phyloP scores from a whole-genome alignment of 2,113 vertebrate species.

The Meriones unguiculatus region DNA sequence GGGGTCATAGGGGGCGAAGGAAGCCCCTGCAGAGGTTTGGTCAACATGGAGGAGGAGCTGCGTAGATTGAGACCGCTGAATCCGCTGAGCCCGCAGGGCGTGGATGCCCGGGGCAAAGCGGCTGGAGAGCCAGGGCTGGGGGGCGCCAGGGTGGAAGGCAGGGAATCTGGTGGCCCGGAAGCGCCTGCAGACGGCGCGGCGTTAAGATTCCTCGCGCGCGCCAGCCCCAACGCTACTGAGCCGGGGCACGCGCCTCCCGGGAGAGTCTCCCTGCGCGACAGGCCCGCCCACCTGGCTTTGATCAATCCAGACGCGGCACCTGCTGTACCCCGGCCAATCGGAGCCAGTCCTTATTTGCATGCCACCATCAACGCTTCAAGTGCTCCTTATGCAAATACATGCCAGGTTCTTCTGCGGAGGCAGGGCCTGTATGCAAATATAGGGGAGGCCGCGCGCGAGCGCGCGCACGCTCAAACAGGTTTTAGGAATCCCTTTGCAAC shows the following conservation, averaged over 20 bases:
- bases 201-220: slow-evolving; percentile 56
- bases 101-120: slow-evolving; percentile 73
- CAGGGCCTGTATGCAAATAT: slow-evolving; percentile 72
- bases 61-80: slow-evolving; percentile 76
- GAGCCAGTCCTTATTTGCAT: slow-evolving; percentile 77
- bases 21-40: slow-evolving; percentile 76
- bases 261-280: slow-evolving; percentile 78
- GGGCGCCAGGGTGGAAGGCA: slow-evolving; percentile 78
- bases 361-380: slow-evolving; percentile 71
- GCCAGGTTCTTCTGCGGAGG: slow-evolving; percentile 64
- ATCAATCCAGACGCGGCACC: slow-evolving; percentile 82
- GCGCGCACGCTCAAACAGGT: slow-evolving; percentile 34
- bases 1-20: slow-evolving; percentile 68
- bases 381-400: slow-evolving; percentile 72
- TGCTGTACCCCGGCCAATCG: slow-evolving; percentile 81
- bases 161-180: slow-evolving; percentile 70
- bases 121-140: slow-evolving; percentile 78
- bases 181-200: slow-evolving; percentile 47
- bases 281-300: slow-evolving; percentile 79
- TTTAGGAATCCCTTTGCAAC: slow-evolving; percentile 78
- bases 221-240: slow-evolving; percentile 81
- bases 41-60: slow-evolving; percentile 80
- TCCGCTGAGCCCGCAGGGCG: slow-evolving; percentile 77
- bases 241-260: slow-evolving; percentile 79
- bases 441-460: background rate